Base-by-base conservation (phyloP, 2,113 vertebrate genomes). In the Perognathus longimembris region DNA sequence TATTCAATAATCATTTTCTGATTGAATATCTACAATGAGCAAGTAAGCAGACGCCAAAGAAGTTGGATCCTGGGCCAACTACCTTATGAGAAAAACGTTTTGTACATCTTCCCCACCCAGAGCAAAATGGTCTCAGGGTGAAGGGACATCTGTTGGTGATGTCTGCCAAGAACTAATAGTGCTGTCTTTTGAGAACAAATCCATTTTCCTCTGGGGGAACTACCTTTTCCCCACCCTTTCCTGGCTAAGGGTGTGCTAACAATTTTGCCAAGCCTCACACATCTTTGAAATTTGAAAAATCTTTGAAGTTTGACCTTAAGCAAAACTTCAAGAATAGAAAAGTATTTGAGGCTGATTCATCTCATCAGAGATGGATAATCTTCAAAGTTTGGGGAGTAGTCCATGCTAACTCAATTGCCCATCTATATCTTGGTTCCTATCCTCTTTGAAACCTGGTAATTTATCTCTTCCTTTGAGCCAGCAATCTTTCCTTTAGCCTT, bases 91-190 rank as follows among this genome's bases (percentile, higher is more conserved):
- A 95, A 73, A 80, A 90, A 36, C 61, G 40, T 64, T 93, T 50
- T 70, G 94, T 89, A 94, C 84, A 89, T 80, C 67, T 57, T 93
- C 67, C 67, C 89, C 76, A 84, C 89, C 89, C 83, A 61, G 91
- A 95, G 83, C 67, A 96, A 94, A 96, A 87, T 70, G 92, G 87
- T 89, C 83, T 91, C 94, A 95, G 96, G 73, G 96, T 94, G 50
- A 87, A 89, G 84, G 28, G 94, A 96, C 96, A 96, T 97, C 94
- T 96, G 94, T 89, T 70, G 69, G 36, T 34, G 45, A 14, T 71
- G 57, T 50, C 57, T 97, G 96, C 96, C 96, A 96, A 96, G 91
- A 94, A 96, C 61, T 77, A 76, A 81, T 69, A 84, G 45, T 75
- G 87, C 84, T 73, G 77, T 86, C 95, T 92, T 95, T 77, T 42